Evolutionary conservation across 2,797 vertebrate genomes (phyloP), one percentile per base, ranked within the genome.

Genomic region (Salarias fasciatus): DNA sequence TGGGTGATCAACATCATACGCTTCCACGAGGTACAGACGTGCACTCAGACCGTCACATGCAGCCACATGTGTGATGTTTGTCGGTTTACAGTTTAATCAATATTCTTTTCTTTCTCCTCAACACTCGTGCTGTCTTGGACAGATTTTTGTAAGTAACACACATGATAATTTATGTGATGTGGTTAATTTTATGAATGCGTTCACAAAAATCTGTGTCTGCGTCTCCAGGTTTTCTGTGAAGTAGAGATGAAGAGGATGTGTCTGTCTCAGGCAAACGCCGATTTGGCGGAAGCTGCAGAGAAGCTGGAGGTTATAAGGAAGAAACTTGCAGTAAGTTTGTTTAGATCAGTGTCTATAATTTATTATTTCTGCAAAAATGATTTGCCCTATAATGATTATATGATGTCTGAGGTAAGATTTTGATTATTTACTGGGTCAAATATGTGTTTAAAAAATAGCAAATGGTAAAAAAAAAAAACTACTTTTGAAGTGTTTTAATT

Each of bases 131-230:
- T 82, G 80, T 75, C 49, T 74, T 82, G 86, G 87, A 91, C 73
- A 94, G 93, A 95, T 93, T 30, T 92, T 92, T 93, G 94, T 92
- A 91, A 93, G 92, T 92, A 87, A 41, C 8, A 41, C 4, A 31
- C 54, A 12, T 49, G 12, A 14, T 24, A 8, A 24, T 24, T 24
- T 24, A 44, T 0, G 30, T 44, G 3, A 12, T 49, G 24, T 11
- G 11, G 3, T 35, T 6, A 12, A 37, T 62, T 49, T 43, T 8
- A 12, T 56, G 5, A 8, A 4, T 31, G 4, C 41, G 5, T 18
- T 44, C 2, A 43, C 4, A 5, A 11, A 7, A 30, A 0, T 3
- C 8, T 50, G 0, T 13, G 31, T 24, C 13, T 59, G 38, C 69
- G 13, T 77, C 48, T 8, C 3, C 78, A 92, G 92, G 91, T 92